phyloP scores from a whole-genome alignment of 2,888 invertebrate genomes.

The Eretmocerus hayati region DNA sequence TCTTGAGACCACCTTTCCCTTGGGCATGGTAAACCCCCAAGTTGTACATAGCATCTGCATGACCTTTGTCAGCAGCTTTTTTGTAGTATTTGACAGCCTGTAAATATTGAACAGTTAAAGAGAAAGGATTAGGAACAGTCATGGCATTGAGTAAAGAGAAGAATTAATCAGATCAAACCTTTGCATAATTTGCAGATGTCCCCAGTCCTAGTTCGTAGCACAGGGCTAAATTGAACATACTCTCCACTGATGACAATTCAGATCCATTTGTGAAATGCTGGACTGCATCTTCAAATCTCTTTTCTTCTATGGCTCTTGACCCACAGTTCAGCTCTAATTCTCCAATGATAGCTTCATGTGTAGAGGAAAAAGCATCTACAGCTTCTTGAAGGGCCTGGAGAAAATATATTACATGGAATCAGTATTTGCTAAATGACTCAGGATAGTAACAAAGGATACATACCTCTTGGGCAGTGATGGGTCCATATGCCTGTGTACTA shows the following conservation, averaged over 20 bases:
- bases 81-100: conserved; percentile 63
- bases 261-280: conserved; percentile 54
- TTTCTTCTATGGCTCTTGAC: conserved; percentile 54
- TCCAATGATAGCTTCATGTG: conserved; percentile 52
- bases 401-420: conserved; percentile 6
- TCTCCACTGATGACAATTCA: conserved; percentile 54
- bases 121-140: conserved; percentile 1
- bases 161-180: conserved; percentile 42
- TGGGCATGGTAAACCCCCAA: conserved; percentile 62
- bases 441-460: no score
- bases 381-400: conserved; percentile 36
- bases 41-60: conserved; percentile 63
- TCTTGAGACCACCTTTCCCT: conserved; percentile 55
- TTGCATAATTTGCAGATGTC: conserved; percentile 53
- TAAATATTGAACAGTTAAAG: no score
- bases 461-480: conserved; percentile 40
- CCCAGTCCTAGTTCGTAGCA: conserved; percentile 65
- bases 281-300: conserved; percentile 53
- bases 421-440: no score
- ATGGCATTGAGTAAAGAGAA: not conserved
- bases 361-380: conserved; percentile 32
- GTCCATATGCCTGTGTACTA: conserved; percentile 29
- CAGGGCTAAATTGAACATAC: conserved; percentile 61
- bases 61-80: conserved; percentile 57
- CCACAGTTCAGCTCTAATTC: conserved; percentile 58